phyloP scores from a whole-genome alignment of 2,797 vertebrate species.

The Steatocranus sp. region DNA sequence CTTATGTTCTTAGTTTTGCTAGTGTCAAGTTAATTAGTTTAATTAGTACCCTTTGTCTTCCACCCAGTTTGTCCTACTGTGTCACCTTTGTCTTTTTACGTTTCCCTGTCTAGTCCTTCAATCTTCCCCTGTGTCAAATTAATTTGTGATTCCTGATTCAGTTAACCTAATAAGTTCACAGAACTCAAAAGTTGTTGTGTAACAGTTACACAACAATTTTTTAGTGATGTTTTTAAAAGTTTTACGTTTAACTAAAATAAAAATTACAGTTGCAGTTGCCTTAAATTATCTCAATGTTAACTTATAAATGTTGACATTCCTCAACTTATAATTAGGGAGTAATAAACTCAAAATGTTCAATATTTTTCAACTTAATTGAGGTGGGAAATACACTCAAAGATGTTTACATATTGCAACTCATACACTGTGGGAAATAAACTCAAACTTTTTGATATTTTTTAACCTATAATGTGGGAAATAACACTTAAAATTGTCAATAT shows the following conservation, averaged over 20 bases:
- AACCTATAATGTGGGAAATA: too few relatives aligned
- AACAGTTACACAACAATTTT: background rate
- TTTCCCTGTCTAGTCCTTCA: background rate
- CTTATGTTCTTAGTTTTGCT: background rate
- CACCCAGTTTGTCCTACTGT: background rate
- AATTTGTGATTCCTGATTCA: background rate
- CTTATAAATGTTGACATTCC: too few relatives aligned
- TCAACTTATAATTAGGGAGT: too few relatives aligned
- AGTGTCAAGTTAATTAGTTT: background rate
- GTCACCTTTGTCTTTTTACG: background rate
- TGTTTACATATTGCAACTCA: background rate
- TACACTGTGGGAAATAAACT: too few relatives aligned
- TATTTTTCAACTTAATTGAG: too few relatives aligned
- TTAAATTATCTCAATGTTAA: too few relatives aligned
- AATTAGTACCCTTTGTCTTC: background rate
- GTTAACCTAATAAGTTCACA: background rate
- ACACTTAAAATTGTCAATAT: too few relatives aligned
- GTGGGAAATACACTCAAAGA: background rate
- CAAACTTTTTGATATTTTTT: too few relatives aligned
- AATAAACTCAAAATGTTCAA: background rate
- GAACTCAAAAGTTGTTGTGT: background rate
- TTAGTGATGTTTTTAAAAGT: background rate
- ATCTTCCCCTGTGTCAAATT: background rate
- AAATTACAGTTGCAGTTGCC: too few relatives aligned
- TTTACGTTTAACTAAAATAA: too few relatives aligned